Percentiles rank a stretch among this genome's conserved stretches.
Evolutionary conservation across 1,140 invertebrate species (phyloP).

Genomic region (Paraescarpia echinospica): DNA sequence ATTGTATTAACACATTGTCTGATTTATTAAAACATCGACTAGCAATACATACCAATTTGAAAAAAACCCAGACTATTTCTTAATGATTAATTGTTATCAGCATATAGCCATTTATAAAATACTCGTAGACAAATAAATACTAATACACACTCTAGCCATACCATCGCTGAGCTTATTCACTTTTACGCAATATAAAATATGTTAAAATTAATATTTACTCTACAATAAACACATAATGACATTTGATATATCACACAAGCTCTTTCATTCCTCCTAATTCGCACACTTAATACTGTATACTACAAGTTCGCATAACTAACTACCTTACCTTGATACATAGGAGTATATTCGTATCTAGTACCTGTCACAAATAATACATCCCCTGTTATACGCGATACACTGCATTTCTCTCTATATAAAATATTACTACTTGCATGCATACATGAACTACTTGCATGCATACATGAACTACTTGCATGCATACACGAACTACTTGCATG

Average conservation of each 20-base stretch:
- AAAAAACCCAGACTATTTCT: neutral
- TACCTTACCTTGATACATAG: neutral
- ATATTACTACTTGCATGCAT: neutral
- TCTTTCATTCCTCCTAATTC: neutral
- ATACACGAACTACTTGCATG: no score
- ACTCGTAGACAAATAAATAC: neutral
- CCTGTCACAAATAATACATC: neutral
- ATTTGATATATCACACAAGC: neutral
- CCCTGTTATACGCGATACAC: neutral
- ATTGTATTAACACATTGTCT: neutral
- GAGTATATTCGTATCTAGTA: neutral
- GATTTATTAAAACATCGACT: neutral
- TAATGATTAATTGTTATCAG: neutral
- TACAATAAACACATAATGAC: neutral
- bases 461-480: no score
- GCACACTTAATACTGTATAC: neutral
- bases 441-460: no score
- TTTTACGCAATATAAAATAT: neutral
- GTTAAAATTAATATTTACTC: no score
- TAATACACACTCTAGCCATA: neutral
- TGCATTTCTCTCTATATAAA: neutral
- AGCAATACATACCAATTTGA: neutral
- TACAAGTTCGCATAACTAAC: neutral
- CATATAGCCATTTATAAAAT: neutral
- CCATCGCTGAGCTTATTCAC: neutral